phyloP scores from a whole-genome alignment of 2,888 invertebrate genomes.

The Nemurella pictetii region DNA sequence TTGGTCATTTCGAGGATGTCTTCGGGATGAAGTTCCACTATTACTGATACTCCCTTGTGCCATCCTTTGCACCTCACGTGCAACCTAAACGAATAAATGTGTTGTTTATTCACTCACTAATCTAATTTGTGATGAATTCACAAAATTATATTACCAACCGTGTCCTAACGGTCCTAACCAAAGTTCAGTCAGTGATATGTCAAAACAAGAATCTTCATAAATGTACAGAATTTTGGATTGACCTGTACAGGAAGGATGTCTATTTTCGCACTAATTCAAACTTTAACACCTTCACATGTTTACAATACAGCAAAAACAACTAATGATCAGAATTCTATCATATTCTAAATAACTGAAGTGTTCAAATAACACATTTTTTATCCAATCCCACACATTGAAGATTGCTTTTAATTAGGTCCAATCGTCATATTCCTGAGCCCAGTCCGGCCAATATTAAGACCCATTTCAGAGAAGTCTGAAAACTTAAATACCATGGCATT shows the following conservation, averaged over 20 bases:
- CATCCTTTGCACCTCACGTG: conserved; percentile 50
- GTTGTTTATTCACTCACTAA: background rate
- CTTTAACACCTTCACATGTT: too few species aligned
- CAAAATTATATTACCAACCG: background rate
- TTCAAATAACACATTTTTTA: too few species aligned
- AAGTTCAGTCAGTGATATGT: background rate
- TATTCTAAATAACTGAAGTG: too few species aligned
- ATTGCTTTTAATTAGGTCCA: too few species aligned
- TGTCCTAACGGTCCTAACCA: background rate
- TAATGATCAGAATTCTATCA: too few species aligned
- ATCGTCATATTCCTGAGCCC: too few species aligned
- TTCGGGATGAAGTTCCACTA: conserved; percentile 65
- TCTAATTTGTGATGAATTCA: background rate
- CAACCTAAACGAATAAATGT: background rate
- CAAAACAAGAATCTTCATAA: background rate
- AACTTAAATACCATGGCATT: too few species aligned
- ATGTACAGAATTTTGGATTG: background rate
- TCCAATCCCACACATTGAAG: too few species aligned
- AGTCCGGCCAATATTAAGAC: too few species aligned
- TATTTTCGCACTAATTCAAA: background rate
- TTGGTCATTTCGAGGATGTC: conserved; percentile 61
- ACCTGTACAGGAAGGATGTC: background rate
- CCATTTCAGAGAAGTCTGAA: too few species aligned
- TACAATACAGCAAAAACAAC: too few species aligned
- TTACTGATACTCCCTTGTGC: conserved; percentile 64